Percentiles rank a stretch among this genome's conserved stretches.
phyloP scores from a whole-genome alignment of 1,140 invertebrate genomes.

The Caenorhabditis tropicalis region DNA sequence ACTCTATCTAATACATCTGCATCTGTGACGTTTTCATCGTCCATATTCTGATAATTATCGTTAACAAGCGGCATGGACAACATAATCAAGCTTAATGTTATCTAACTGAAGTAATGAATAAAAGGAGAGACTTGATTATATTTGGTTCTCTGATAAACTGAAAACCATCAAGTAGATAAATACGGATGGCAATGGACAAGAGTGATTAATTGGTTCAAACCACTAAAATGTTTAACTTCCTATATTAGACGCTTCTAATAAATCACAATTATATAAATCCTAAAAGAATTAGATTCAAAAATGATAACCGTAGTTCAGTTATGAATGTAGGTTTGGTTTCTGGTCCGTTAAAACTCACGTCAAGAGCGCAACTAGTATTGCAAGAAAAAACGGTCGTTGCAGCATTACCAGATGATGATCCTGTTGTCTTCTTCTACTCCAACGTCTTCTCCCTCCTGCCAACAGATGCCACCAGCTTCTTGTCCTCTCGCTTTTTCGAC shows the following conservation, averaged over 20 bases:
- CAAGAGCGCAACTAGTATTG: neutral
- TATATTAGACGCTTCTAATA: too few relatives aligned
- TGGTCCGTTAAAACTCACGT: neutral
- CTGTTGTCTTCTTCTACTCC: constrained; percentile 1
- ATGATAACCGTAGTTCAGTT: too few relatives aligned
- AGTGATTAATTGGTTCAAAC: too few relatives aligned
- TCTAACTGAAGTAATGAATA: neutral
- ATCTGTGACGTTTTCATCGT: neutral
- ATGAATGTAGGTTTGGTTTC: too few relatives aligned
- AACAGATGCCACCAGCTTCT: constrained; percentile 26
- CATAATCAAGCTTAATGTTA: neutral
- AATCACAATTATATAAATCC: too few relatives aligned
- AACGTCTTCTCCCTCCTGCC: neutral
- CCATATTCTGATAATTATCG: neutral
- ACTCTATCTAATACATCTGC: neutral
- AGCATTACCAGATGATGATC: constrained; percentile 16
- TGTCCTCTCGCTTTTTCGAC: constrained; percentile 19
- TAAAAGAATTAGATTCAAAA: too few relatives aligned
- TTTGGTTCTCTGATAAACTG: too few relatives aligned
- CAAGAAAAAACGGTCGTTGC: neutral
- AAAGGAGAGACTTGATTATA: too few relatives aligned
- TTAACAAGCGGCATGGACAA: neutral
- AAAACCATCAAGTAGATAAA: too few relatives aligned
- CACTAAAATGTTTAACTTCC: too few relatives aligned
- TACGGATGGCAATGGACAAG: too few relatives aligned